These are phyloP conservation scores for Seriola quinqueradiata DNA, from an alignment of 2,113 vertebrate species.

Conservation along the genomic window DNA sequence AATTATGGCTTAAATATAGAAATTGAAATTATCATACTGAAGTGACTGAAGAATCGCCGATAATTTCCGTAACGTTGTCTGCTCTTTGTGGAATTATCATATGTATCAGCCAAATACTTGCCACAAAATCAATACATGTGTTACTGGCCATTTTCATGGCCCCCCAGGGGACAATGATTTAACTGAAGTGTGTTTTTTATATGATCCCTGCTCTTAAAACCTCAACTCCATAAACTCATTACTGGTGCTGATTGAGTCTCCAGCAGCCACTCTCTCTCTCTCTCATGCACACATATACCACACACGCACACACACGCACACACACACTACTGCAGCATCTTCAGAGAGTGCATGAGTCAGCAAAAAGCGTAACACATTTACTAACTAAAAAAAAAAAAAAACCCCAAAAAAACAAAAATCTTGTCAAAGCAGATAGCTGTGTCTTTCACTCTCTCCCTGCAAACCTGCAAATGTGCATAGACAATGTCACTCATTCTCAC, in stretches of 20 bases:
- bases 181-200: slow-evolving; percentile 4
- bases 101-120: neutral
- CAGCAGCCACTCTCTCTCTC: neutral
- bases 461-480: neutral
- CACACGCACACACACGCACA: slow-evolving; percentile 1
- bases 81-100: neutral
- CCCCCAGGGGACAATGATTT: neutral
- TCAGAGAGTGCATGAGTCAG: slow-evolving; percentile 45
- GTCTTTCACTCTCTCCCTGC: neutral
- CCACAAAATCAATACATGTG: slow-evolving; percentile 29
- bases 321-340: slow-evolving; percentile 17
- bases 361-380: slow-evolving; percentile 30
- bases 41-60: neutral
- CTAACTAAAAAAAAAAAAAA: neutral
- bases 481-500: neutral
- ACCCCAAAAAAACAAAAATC: neutral
- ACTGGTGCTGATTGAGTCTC: slow-evolving; percentile 7
- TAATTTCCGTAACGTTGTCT: neutral
- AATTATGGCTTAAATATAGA: neutral
- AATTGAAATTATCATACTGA: neutral
- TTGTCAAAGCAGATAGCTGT: slow-evolving; percentile 18
- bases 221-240: slow-evolving; percentile 17
- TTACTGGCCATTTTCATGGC: neutral
- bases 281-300: neutral
- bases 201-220: neutral